Evolutionary conservation across 2,797 vertebrate species (phyloP), one percentile per base, ranked within the genome.

Genomic region (Poeciliopsis gracilis): DNA sequence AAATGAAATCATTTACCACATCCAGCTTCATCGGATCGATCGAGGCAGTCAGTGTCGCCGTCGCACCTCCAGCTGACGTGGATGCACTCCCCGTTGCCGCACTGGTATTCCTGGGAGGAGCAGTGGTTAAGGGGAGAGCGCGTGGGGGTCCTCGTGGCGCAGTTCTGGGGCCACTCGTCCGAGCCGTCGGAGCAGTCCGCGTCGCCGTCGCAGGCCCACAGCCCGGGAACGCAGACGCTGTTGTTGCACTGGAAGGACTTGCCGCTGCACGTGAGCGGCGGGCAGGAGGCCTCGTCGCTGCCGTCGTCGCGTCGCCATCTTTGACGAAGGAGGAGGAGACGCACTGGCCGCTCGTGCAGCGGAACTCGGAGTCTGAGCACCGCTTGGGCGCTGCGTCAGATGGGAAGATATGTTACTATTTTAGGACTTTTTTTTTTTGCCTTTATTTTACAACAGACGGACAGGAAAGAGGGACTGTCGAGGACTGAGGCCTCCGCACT

Each of bases 141-240:
- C 20, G 30, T 11, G 0, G 66, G 63, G 1, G 20, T 2, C 1
- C 1, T 80, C 0, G 63, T 25, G 0, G 84, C 89, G 0, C 97
- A 98, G 87, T 5, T 87, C 73, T 87, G 78, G 0, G 94, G 91
- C 91, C 94, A 94, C 93, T 98, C 97, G 6, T 98, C 97, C 0
- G 97, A 97, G 57, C 95, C 93, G 0, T 98, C 97, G 0, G 82
- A 0, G 33, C 97, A 98, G 91, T 98, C 97, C 0, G 0, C 0
- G 11, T 98, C 97, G 0, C 94, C 93, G 1, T 98, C 97, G 0
- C 97, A 98, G 72, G 89, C 91, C 97, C 97, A 98, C 2, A 96
- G 91, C 16, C 81, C 86, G 0, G 97, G 97, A 3, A 98, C 77
- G 53, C 97, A 98, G 0, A 80, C 75, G 0, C 86, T 87, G 85